phyloP scores from a whole-genome alignment of 2,113 vertebrate genomes.

The Phoxinus phoxinus region DNA sequence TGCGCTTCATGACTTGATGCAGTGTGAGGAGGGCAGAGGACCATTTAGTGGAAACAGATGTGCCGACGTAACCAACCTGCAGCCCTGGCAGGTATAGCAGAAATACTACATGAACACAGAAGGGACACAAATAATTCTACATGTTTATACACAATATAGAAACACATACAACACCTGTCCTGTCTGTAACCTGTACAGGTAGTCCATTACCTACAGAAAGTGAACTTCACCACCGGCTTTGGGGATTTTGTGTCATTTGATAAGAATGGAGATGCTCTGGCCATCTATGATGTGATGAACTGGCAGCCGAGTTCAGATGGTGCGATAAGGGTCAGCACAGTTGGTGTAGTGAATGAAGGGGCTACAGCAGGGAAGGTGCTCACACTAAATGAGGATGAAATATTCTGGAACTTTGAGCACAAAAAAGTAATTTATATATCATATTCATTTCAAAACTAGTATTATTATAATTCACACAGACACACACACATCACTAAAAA shows the following conservation, averaged over 20 bases:
- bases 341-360: conserved; percentile 68
- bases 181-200: conserved; percentile 53
- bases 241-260: conserved; percentile 24
- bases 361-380: conserved; percentile 60
- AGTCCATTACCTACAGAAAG: conserved; percentile 46
- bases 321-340: conserved; percentile 58
- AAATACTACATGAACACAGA: neutral
- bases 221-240: conserved; percentile 68
- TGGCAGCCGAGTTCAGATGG: conserved; percentile 61
- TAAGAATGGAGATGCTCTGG: conserved; percentile 17
- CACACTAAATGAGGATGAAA: conserved; percentile 65
- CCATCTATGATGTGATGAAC: conserved; percentile 63
- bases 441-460: neutral
- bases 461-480: neutral
- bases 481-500: neutral
- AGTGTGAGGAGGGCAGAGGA: conserved; percentile 68
- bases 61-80: conserved; percentile 63
- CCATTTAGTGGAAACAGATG: conserved; percentile 69
- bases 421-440: conserved; percentile 50
- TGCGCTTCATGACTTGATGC: conserved; percentile 56
- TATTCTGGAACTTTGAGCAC: conserved; percentile 62
- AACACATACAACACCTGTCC: neutral
- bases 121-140: neutral
- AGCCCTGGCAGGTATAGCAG: conserved; percentile 73
- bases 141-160: neutral